Evolutionary conservation across 2,113 vertebrate genomes (phyloP).

Genomic region (Recurvirostra avosetta): DNA sequence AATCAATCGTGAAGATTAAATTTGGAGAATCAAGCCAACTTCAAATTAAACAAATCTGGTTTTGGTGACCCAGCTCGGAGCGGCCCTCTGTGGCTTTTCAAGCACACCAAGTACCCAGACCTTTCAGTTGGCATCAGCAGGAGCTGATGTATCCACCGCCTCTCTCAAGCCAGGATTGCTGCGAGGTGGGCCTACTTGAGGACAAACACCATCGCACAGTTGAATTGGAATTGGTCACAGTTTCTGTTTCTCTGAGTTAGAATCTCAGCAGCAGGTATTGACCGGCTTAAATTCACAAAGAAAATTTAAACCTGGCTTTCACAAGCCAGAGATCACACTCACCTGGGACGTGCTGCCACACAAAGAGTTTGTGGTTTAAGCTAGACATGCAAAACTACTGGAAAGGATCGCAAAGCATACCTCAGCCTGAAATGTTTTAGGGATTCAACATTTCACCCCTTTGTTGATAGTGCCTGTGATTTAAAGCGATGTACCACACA

Average conservation of each 20-base stretch:
- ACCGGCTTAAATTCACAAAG: background rate
- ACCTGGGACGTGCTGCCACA: background rate
- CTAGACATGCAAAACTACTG: background rate
- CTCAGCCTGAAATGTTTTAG: background rate
- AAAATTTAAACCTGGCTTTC: background rate
- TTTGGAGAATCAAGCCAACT: background rate
- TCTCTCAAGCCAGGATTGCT: background rate
- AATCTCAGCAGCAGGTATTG: background rate
- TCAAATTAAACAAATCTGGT: background rate
- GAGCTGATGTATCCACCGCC: background rate
- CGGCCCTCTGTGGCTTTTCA: background rate
- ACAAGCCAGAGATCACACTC: no score
- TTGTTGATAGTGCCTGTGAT: background rate
- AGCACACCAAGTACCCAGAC: fast-evolving
- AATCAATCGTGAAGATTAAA: background rate
- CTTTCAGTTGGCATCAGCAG: background rate
- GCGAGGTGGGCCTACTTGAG: no score
- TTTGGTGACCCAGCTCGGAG: background rate
- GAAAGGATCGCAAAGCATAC: background rate
- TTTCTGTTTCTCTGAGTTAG: background rate
- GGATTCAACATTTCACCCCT: background rate
- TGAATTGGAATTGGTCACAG: background rate
- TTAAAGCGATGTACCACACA: background rate
- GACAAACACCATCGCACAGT: background rate
- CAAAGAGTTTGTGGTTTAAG: background rate